Percentiles rank a stretch among this genome's conserved stretches.
These are phyloP conservation scores for Tineola bisselliella DNA, from an alignment of 2,888 invertebrate genomes.

Conservation along the genomic window DNA sequence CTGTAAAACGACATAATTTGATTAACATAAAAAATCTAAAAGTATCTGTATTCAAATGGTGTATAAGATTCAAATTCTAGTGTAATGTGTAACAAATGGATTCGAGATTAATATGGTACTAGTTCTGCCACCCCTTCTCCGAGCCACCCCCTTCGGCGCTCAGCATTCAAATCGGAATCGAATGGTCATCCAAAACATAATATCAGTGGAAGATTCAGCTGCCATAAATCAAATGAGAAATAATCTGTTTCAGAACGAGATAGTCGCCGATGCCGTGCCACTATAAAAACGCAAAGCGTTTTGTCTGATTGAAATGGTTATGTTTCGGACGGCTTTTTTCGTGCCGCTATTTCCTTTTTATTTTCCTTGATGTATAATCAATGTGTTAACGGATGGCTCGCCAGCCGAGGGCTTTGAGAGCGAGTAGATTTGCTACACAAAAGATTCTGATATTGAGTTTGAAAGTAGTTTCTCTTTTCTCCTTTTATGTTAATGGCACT, in stretches of 20 bases:
- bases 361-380: constrained; percentile 67
- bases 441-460: constrained; percentile 65
- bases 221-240: constrained; percentile 70
- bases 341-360: constrained; percentile 58
- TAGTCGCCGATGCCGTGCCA: constrained; percentile 55
- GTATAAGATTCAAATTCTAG: neutral
- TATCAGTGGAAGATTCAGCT: constrained; percentile 65
- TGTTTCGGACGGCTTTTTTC: constrained; percentile 50
- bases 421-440: constrained; percentile 62
- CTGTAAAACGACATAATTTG: constrained; percentile 63
- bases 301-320: constrained; percentile 67
- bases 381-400: constrained; percentile 65
- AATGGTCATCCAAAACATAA: constrained; percentile 70
- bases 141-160: constrained; percentile 62
- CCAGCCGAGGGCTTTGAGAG: constrained; percentile 41
- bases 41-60: neutral
- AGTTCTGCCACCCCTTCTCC: constrained; percentile 58
- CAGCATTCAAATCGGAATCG: constrained; percentile 69
- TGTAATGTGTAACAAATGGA: constrained; percentile 65
- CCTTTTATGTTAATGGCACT: constrained; percentile 63
- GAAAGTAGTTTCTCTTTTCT: constrained; percentile 61
- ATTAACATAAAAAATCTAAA: constrained; percentile 29
- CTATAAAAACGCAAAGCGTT: constrained; percentile 68
- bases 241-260: constrained; percentile 68
- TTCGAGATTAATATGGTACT: constrained; percentile 63